Evolutionary conservation across 2,113 vertebrate genomes (phyloP).

Genomic region (Solea senegalensis): DNA sequence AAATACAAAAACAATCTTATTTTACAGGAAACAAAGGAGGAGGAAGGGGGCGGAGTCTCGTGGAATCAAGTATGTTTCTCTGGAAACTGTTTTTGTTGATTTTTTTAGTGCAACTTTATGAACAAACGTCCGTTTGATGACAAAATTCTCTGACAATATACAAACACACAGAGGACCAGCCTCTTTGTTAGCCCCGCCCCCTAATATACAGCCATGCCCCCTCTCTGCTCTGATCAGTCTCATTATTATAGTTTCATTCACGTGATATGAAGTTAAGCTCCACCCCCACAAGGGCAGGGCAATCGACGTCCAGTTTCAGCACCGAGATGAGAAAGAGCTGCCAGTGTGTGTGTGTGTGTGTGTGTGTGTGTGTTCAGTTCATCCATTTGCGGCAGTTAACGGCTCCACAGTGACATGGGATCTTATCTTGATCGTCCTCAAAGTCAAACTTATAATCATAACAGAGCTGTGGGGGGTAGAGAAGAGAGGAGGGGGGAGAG

Average conservation of each 20-base stretch:
- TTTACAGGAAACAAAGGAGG: constrained; percentile 96
- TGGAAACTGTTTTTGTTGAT: constrained; percentile 64
- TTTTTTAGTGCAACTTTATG: constrained; percentile 95
- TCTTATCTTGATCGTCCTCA: constrained; percentile 99
- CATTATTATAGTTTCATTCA: constrained; percentile 25
- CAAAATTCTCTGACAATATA: constrained; percentile 86
- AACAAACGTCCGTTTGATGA: constrained; percentile 74
- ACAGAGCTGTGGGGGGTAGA: constrained; percentile 84
- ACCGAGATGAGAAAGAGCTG: constrained; percentile 28
- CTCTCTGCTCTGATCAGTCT: constrained; percentile 17
- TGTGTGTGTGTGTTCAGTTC: constrained; percentile 83
- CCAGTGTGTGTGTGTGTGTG: constrained; percentile 31
- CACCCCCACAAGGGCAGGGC: constrained; percentile 31
- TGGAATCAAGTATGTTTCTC: constrained; percentile 86
- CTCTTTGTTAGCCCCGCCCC: constrained; percentile 83
- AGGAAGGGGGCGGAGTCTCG: constrained; percentile 87
- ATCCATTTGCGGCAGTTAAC: constrained; percentile 99
- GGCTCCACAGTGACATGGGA: constrained; percentile 97
- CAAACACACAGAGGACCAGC: constrained; percentile 89
- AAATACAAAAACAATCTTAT: constrained; percentile 98
- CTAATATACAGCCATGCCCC: constrained; percentile 54
- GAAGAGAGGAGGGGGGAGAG: background rate
- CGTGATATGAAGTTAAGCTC: constrained; percentile 34
- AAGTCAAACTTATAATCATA: constrained; percentile 99
- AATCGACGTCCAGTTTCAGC: constrained; percentile 23